Conservation (phyloP, 2,888 invertebrate species). For the Chaitophorus viminalis region DNA sequence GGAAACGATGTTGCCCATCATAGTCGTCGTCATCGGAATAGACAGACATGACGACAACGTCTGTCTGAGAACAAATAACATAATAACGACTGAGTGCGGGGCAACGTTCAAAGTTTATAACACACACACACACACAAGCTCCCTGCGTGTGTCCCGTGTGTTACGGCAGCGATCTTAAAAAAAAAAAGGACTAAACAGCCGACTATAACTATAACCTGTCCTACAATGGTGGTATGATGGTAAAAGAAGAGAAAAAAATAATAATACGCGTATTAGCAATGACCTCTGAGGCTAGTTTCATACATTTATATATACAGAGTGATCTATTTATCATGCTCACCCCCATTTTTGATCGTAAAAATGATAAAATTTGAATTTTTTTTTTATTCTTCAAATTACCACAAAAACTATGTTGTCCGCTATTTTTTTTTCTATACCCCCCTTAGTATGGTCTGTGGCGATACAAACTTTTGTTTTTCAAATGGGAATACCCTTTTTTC, state of each 20-base stretch:
- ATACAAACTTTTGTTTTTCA: too few relatives aligned
- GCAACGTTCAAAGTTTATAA: slow-evolving; percentile 51
- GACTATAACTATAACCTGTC: slow-evolving; percentile 35
- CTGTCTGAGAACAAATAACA: slow-evolving; percentile 61
- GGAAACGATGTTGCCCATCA: slow-evolving; percentile 44
- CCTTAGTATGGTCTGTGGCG: too few relatives aligned
- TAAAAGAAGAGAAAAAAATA: not conserved
- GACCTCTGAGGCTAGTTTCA: slow-evolving; percentile 15
- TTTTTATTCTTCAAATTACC: too few relatives aligned
- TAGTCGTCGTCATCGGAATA: slow-evolving; percentile 24
- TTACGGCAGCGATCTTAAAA: slow-evolving; percentile 19
- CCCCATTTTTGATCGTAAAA: too few relatives aligned
- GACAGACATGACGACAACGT: slow-evolving; percentile 23
- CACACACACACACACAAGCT: slow-evolving; percentile 11
- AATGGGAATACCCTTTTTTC: too few relatives aligned
- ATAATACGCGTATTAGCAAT: slow-evolving; percentile 49
- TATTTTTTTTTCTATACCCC: too few relatives aligned
- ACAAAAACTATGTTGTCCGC: too few relatives aligned
- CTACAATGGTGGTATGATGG: slow-evolving; percentile 52
- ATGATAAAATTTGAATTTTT: too few relatives aligned
- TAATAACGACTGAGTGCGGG: slow-evolving; percentile 54
- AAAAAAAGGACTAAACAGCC: not conserved
- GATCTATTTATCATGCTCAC: not conserved
- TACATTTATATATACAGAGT: not conserved
- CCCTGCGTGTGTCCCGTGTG: slow-evolving; percentile 44